Evolutionary conservation across 2,888 invertebrate genomes (phyloP), one percentile per base, ranked within the genome.

Genomic region (Agonum fuliginosum): DNA sequence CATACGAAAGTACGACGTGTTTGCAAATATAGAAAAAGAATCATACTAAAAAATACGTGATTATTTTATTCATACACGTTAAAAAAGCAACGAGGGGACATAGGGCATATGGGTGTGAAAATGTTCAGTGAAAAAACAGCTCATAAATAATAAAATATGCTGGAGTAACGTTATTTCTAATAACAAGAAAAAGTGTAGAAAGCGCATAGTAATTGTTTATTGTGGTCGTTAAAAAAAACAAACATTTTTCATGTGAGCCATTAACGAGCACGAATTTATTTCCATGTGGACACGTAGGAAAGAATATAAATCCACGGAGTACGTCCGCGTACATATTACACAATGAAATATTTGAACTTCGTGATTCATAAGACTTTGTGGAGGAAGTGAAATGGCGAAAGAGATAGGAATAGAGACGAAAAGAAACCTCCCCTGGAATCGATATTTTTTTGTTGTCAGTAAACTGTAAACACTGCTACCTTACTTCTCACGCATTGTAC

Each of bases 311-410:
- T 70, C 30, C 70, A 27, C 43, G 2, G 4, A 70, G 46, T 43
- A 46, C 27, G 70, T 70, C 70, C 30, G 17, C 70, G 70, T 37
- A 48, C 27, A 70, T 70, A 70, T 70, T 43, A 46, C 17, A 46
- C 70, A 46, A 48, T 70, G 70, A 70, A 70, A 70, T 70, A 70
- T 70, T 70, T 48, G 46, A 70, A 27, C 24, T 70, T 27, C 48
- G 48, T 70, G 70, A 48, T 70, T 70, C 70, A 70, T 70, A 46
- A 48, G 27, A 48, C 46, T 70, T 27, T 22, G 24, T 14, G 30
- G 70, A 70, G 27, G 48, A 48, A 70, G 48, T 48, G 46, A 27
- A 27, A 70, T 22, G 37, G 48, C 14, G 69, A 41, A 41, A 69
- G 43, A 67, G 43, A 67, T 41, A 69, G 20, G 22, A 43, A 37